Percentiles rank a stretch among this genome's conserved stretches.
Evolutionary conservation across 1,140 invertebrate genomes (phyloP).

Genomic region (Drosophila tsacasi): DNA sequence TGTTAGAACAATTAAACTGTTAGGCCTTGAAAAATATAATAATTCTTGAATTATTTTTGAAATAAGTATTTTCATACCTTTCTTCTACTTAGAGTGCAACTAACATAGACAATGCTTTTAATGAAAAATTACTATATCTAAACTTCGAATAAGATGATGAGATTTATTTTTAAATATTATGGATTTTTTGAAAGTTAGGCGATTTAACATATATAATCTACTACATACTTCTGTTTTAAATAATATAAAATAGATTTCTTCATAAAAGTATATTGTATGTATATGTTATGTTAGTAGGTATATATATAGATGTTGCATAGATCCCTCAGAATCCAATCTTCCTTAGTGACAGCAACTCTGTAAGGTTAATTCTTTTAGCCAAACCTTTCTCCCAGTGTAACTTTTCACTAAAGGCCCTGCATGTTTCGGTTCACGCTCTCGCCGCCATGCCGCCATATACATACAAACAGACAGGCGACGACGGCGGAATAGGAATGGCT

Average conservation of each 20-base stretch:
- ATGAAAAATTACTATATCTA: too few relatives aligned
- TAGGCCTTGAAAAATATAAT: too few relatives aligned
- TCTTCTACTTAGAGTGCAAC: too few relatives aligned
- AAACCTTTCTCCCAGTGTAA: conserved; percentile 49
- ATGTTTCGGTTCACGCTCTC: conserved; percentile 63
- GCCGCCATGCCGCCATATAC: conserved; percentile 68
- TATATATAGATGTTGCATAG: background rate
- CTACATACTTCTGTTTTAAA: too few relatives aligned
- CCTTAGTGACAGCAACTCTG: background rate
- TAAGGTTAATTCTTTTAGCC: too few relatives aligned
- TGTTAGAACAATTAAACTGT: too few relatives aligned
- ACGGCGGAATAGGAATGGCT: conserved; percentile 54
- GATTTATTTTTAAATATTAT: background rate
- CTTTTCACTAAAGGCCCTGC: conserved; percentile 74
- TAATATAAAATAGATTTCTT: background rate
- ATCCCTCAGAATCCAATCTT: too few relatives aligned
- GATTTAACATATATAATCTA: background rate
- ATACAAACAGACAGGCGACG: conserved; percentile 73
- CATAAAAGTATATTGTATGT: background rate
- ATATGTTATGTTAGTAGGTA: too few relatives aligned
- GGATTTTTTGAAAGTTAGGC: background rate
- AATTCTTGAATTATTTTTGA: too few relatives aligned
- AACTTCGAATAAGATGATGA: too few relatives aligned
- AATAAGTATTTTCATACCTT: too few relatives aligned
- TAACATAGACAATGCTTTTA: too few relatives aligned